Evolutionary conservation across 1,140 invertebrate species (phyloP).

Genomic region (Papilio machaon): DNA sequence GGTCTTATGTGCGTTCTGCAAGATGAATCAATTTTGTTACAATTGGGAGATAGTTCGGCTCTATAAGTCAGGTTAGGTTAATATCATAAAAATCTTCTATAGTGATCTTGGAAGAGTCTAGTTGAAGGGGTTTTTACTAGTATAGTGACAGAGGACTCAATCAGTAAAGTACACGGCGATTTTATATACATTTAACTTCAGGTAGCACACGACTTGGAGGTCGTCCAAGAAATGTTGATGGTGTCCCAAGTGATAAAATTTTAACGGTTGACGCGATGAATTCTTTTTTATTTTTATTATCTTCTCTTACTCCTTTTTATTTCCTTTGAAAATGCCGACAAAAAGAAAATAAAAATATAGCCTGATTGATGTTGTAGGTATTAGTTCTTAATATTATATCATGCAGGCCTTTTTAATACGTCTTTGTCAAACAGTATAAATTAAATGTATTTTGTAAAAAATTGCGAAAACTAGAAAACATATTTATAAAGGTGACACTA

Average conservation of each 20-base stretch:
- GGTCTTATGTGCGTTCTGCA: too few species aligned
- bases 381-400: too few species aligned
- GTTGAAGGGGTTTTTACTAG: background rate
- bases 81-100: conserved; percentile 14
- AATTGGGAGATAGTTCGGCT: too few species aligned
- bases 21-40: too few species aligned
- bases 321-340: too few species aligned
- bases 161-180: conserved; percentile 64
- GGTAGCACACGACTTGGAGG: conserved; percentile 57
- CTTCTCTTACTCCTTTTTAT: background rate
- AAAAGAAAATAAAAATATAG: too few species aligned
- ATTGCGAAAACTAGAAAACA: too few species aligned
- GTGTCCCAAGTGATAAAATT: conserved; percentile 44
- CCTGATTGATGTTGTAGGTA: too few species aligned
- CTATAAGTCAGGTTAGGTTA: background rate
- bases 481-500: too few species aligned
- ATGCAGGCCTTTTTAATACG: too few species aligned
- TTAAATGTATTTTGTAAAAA: too few species aligned
- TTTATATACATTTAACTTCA: conserved; percentile 66
- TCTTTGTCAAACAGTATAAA: too few species aligned
- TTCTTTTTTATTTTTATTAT: background rate
- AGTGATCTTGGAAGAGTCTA: background rate
- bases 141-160: conserved; percentile 55
- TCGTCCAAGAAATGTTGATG: conserved; percentile 50
- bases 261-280: background rate